Base-by-base conservation (phyloP, 2,888 invertebrate species). In the Calameuta filiformis region DNA sequence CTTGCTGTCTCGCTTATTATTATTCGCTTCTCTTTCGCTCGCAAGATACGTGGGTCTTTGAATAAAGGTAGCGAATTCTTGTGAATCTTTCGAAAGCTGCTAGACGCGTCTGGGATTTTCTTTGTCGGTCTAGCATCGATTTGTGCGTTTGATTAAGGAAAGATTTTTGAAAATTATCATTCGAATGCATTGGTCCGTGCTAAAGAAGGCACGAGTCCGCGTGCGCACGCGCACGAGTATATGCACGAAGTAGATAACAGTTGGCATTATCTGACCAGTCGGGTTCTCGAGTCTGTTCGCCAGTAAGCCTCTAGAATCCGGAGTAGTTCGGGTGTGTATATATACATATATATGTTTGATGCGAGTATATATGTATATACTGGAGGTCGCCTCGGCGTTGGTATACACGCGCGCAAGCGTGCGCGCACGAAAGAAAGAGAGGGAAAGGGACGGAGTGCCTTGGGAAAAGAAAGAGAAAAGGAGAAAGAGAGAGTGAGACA, bases 221-320 rank as follows among this genome's bases (percentile, higher is more conserved):
- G 71, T 34, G 71, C 31, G 71, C 1, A 23, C 73, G 33, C 56
- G 37, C 76, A 73, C 35, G 35, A 12, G 34, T 73, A 68, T n/a
- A 23, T 73, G n/a, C 69, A 77, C 56, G 35, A 56, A 30, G 37
- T 56, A 56, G 75, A 75, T 56, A 75, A 35, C 77, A 30, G 77
- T 69, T 73, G 68, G 15, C 40, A 75, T 77, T 75, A 77, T 77
- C 77, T 75, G 69, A 33, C 75, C 33, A 30, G 35, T 74, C 30
- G 35, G 74, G 35, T 74, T 74, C 35, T 71, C 71, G 71, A 34
- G 71, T 71, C 71, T 34, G 71, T 71, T 71, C 71, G 71, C 71
- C 71, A 15, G 33, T 34, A 34, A 71, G 71, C 71, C 71, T 71
- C 31, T 31, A 71, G 71, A 71, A 71, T 71, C 71, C 71, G 71